Percentiles rank a stretch among this genome's conserved stretches.
Evolutionary conservation across 2,113 vertebrate species (phyloP).

Genomic region (Pristiophorus japonicus): DNA sequence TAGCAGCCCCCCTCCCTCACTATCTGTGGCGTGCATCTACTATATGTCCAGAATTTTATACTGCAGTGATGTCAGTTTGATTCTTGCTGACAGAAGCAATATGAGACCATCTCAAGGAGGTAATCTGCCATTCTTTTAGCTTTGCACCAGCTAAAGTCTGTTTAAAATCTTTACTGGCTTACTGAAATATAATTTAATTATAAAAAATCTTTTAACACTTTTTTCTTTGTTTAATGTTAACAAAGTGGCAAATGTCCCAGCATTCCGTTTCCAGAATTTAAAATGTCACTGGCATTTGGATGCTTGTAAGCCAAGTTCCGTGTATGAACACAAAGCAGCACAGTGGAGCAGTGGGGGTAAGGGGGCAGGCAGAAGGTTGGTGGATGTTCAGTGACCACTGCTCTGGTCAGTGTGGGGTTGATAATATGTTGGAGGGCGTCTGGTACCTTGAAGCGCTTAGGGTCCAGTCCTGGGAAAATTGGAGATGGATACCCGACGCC

Average conservation of each 20-base stretch:
- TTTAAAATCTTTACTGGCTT: too few species aligned
- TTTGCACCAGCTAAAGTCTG: not conserved
- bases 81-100: not conserved
- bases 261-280: not conserved
- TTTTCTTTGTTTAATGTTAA: not conserved
- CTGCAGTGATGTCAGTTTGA: not conserved
- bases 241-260: not conserved
- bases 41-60: not conserved
- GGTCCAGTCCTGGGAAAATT: not conserved
- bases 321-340: not conserved
- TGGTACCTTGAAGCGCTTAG: not conserved
- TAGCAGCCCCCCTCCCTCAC: not conserved
- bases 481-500: not conserved
- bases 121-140: not conserved
- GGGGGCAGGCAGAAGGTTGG: not conserved
- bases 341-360: not conserved
- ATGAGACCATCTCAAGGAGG: not conserved
- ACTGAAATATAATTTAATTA: not conserved
- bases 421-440: not conserved
- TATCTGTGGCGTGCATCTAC: not conserved
- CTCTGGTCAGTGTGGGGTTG: not conserved
- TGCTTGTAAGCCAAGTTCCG: not conserved
- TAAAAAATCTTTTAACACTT: not conserved
- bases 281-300: not conserved
- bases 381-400: not conserved